Evolutionary conservation across 30 jellyfish, hydroid and myxozoan genomes (phyloP).

Genomic region (Chrysaora quinquecirrha): DNA sequence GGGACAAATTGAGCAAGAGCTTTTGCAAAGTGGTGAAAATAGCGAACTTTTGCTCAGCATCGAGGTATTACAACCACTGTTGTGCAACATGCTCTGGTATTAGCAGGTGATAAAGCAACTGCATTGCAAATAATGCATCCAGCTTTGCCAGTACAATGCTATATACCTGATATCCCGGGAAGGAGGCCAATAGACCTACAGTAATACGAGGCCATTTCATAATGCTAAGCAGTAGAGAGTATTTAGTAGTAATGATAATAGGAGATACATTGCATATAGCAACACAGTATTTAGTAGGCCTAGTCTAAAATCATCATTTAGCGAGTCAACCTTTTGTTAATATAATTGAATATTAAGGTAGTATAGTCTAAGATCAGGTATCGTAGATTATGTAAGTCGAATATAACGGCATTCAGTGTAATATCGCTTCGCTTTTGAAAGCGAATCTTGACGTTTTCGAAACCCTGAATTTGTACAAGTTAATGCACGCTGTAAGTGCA

Average conservation of each 20-base stretch:
- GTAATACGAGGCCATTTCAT: not conserved
- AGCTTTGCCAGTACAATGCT: constrained; percentile 7
- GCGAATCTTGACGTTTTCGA: too few species aligned
- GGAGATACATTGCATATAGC: too few species aligned
- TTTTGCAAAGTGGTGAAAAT: constrained; percentile 74
- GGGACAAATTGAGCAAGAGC: constrained; percentile 46
- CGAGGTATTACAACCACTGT: constrained; percentile 51
- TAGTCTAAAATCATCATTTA: too few species aligned
- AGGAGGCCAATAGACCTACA: not conserved
- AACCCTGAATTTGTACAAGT: too few species aligned
- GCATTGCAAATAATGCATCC: not conserved
- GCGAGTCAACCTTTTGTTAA: too few species aligned
- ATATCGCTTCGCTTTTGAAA: too few species aligned
- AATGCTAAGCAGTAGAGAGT: not conserved
- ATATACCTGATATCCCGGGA: not conserved
- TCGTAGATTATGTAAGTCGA: too few species aligned
- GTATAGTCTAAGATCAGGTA: too few species aligned
- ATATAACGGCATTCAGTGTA: too few species aligned
- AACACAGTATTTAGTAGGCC: too few species aligned
- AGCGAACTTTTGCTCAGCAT: constrained; percentile 72
- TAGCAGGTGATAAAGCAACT: constrained; percentile 32
- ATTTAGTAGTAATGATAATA: not conserved
- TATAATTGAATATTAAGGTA: too few species aligned
- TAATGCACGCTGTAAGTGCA: too few species aligned
- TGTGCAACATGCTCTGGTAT: constrained; percentile 64